phyloP scores from a whole-genome alignment of 2,888 invertebrate genomes.

The Sminthurinus aureus region DNA sequence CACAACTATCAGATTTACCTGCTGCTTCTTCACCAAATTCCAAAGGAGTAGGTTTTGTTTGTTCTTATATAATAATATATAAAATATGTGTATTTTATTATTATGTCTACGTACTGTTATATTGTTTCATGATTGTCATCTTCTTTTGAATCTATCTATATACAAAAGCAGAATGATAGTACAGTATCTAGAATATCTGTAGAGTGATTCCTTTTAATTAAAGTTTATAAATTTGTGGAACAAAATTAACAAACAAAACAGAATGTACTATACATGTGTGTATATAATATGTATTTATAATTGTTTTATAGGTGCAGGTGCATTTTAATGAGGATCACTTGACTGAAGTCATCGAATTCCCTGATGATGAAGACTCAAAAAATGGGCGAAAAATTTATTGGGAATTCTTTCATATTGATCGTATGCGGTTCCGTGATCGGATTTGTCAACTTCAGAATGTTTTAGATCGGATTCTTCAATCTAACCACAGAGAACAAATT shows the following conservation, averaged over 20 bases:
- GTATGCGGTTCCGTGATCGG: slow-evolving; percentile 55
- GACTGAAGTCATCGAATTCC: slow-evolving; percentile 51
- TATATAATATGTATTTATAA: not conserved
- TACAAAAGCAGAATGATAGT: too few relatives aligned
- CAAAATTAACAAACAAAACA: not conserved
- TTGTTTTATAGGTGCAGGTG: slow-evolving; percentile 47
- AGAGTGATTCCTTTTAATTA: too few relatives aligned
- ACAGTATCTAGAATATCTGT: too few relatives aligned
- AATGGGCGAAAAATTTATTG: slow-evolving; percentile 51
- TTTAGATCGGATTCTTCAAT: slow-evolving; percentile 50
- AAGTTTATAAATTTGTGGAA: too few relatives aligned
- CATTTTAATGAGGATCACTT: slow-evolving; percentile 50
- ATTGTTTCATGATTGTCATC: not conserved
- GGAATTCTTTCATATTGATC: slow-evolving; percentile 57
- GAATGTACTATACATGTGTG: not conserved
- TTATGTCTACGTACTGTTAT: not conserved
- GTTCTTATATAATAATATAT: not conserved
- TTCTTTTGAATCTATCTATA: not conserved
- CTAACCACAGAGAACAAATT: slow-evolving; percentile 52
- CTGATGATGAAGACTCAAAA: slow-evolving; percentile 53
- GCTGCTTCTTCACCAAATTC: not conserved
- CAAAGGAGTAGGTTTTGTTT: not conserved
- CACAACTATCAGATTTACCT: slow-evolving; percentile 14
- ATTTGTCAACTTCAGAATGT: slow-evolving; percentile 50
- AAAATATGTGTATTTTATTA: not conserved